Conservation (phyloP, 2,113 vertebrate genomes). For the Cairina moschata region DNA sequence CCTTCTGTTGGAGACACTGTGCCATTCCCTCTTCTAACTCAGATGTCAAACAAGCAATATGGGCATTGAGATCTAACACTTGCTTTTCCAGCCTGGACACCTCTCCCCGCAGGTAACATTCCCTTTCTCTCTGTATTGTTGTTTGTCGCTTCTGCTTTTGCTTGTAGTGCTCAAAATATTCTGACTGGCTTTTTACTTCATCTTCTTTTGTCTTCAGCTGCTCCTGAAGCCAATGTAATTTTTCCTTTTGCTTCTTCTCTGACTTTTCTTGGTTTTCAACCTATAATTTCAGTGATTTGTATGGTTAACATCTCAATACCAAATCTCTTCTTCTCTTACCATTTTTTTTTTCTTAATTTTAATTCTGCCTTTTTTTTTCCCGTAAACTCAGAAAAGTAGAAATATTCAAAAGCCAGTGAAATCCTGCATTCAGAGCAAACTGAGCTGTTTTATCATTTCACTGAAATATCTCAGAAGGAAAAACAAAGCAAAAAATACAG, state of each 20-base stretch:
- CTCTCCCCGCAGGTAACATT: slow-evolving; percentile 74
- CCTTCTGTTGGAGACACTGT: background rate
- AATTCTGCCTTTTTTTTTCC: background rate
- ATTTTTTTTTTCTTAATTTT: background rate
- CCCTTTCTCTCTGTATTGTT: slow-evolving; percentile 71
- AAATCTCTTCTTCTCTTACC: background rate
- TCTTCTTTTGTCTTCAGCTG: slow-evolving; percentile 82
- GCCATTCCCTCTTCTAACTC: slow-evolving; percentile 5
- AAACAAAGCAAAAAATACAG: background rate
- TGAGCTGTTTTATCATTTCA: background rate
- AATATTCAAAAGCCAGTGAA: background rate
- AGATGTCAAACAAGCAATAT: slow-evolving; percentile 40
- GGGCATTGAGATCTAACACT: slow-evolving; percentile 72
- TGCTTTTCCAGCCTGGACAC: slow-evolving; percentile 80
- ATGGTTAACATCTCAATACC: background rate
- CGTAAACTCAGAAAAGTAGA: background rate
- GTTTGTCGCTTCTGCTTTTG: slow-evolving; percentile 79
- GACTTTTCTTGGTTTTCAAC: slow-evolving; percentile 76
- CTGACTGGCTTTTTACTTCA: slow-evolving; percentile 81
- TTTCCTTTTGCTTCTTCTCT: slow-evolving; percentile 74
- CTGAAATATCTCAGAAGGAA: background rate
- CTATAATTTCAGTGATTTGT: slow-evolving; percentile 59
- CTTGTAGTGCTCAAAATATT: slow-evolving; percentile 85
- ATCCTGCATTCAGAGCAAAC: background rate
- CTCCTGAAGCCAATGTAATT: slow-evolving; percentile 76